Percentiles rank a stretch among this genome's conserved stretches.
phyloP scores from a whole-genome alignment of 2,113 vertebrate species.

The Sminthopsis crassicaudata region DNA sequence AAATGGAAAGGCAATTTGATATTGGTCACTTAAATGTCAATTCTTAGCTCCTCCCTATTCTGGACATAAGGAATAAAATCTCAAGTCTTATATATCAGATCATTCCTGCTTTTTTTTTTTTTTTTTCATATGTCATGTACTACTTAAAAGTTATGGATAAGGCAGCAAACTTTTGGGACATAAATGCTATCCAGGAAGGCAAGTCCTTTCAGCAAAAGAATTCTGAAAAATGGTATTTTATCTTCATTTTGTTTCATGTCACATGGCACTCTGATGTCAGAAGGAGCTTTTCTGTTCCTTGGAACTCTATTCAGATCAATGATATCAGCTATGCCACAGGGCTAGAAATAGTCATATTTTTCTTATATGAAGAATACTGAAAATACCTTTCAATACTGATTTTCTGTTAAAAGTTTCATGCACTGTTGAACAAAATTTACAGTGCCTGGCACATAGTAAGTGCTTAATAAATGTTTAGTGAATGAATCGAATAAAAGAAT shows the following conservation, averaged over 20 bases:
- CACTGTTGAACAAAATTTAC: slow-evolving; percentile 54
- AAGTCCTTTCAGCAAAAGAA: slow-evolving; percentile 50
- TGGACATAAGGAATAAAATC: slow-evolving; percentile 29
- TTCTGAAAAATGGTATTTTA: not conserved
- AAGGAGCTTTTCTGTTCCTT: slow-evolving; percentile 4
- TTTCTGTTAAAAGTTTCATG: slow-evolving; percentile 65
- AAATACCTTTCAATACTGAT: slow-evolving; percentile 36
- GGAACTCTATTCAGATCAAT: slow-evolving; percentile 42
- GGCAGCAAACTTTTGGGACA: slow-evolving; percentile 20
- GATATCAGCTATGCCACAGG: not conserved
- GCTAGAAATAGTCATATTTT: slow-evolving; percentile 49
- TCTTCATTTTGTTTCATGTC: slow-evolving; percentile 32
- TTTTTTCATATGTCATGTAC: slow-evolving; percentile 72
- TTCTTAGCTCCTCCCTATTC: not conserved
- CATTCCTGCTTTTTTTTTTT: not conserved
- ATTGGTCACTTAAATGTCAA: slow-evolving; percentile 64
- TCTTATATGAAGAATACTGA: not conserved
- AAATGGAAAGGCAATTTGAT: slow-evolving; percentile 74
- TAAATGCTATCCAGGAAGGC: slow-evolving; percentile 64
- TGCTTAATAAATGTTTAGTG: not conserved
- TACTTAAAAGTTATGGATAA: slow-evolving; percentile 53
- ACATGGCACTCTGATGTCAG: slow-evolving; percentile 4
- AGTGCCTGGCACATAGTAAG: not conserved
- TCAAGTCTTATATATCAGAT: not conserved
- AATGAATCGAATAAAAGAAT: not conserved